Conservation (phyloP, 2,113 vertebrate genomes). For the Acanthochromis polyacanthus region DNA sequence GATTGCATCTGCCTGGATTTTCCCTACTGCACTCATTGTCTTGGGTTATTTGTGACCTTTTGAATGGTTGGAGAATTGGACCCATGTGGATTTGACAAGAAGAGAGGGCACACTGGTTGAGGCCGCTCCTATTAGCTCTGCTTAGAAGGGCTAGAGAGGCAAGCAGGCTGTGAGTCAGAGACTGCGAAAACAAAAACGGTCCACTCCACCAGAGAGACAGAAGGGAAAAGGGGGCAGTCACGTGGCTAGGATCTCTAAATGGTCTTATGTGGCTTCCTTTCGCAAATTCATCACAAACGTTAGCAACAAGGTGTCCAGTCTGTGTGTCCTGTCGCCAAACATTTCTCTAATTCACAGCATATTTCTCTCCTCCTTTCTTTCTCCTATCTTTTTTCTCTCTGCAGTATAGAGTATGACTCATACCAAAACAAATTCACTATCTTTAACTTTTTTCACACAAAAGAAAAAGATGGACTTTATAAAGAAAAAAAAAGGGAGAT, state of each 20-base stretch:
- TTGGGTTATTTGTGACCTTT: conserved; percentile 69
- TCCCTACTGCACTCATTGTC: conserved; percentile 54
- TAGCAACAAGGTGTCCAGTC: neutral
- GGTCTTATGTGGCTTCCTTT: conserved; percentile 11
- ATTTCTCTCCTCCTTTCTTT: conserved; percentile 20
- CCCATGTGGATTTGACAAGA: conserved; percentile 51
- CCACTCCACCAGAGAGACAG: conserved; percentile 24
- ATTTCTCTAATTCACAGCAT: conserved; percentile 6
- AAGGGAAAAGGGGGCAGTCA: neutral
- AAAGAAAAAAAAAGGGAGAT: neutral
- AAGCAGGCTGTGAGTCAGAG: conserved; percentile 50
- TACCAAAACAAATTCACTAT: conserved; percentile 48
- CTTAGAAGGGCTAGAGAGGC: conserved; percentile 35
- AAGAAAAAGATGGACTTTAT: conserved; percentile 3
- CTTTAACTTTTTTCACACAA: conserved; percentile 43
- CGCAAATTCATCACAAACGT: conserved; percentile 36
- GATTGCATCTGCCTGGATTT: conserved; percentile 44
- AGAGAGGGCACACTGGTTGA: conserved; percentile 43
- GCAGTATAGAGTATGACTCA: conserved; percentile 53
- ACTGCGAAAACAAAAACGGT: conserved; percentile 31
- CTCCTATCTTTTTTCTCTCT: conserved; percentile 44
- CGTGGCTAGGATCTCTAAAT: conserved; percentile 19
- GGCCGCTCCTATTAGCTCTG: conserved; percentile 39
- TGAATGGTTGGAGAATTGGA: conserved; percentile 55
- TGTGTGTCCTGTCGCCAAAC: neutral